These are phyloP conservation scores for Rhingia campestris DNA, from an alignment of 2,888 invertebrate genomes.

Conservation along the genomic window DNA sequence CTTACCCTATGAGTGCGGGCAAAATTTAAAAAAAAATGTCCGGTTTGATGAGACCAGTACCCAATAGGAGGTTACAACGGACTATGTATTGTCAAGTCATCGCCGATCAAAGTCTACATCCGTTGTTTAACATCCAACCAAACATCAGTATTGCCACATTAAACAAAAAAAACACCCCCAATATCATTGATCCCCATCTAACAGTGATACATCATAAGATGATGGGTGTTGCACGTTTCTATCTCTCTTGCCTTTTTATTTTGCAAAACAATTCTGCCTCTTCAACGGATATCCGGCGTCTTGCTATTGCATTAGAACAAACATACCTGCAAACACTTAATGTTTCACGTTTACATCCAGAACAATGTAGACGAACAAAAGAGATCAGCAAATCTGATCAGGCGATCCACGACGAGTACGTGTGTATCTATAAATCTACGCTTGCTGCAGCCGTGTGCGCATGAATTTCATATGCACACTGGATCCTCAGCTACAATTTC, in stretches of 20 bases:
- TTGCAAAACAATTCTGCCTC: neutral
- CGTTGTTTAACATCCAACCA: no score
- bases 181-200: neutral
- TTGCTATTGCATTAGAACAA: conserved; percentile 54
- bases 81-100: no score
- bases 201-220: neutral
- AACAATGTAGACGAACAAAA: conserved; percentile 34
- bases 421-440: conserved; percentile 59
- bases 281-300: conserved; percentile 70
- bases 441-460: conserved; percentile 14
- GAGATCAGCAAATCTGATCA: conserved; percentile 36
- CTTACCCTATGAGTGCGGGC: no score
- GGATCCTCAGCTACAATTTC: conserved; percentile 67
- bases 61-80: no score
- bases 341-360: conserved; percentile 54
- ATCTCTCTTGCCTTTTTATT: neutral
- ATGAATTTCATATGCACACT: conserved; percentile 68
- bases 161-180: neutral
- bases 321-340: conserved; percentile 52
- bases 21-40: no score
- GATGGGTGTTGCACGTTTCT: neutral
- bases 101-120: no score
- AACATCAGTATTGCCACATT: neutral
- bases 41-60: no score
- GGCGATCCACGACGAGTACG: conserved; percentile 54